Evolutionary conservation across 2,797 vertebrate genomes (phyloP), one percentile per base, ranked within the genome.

Genomic region (Danio kyathit): DNA sequence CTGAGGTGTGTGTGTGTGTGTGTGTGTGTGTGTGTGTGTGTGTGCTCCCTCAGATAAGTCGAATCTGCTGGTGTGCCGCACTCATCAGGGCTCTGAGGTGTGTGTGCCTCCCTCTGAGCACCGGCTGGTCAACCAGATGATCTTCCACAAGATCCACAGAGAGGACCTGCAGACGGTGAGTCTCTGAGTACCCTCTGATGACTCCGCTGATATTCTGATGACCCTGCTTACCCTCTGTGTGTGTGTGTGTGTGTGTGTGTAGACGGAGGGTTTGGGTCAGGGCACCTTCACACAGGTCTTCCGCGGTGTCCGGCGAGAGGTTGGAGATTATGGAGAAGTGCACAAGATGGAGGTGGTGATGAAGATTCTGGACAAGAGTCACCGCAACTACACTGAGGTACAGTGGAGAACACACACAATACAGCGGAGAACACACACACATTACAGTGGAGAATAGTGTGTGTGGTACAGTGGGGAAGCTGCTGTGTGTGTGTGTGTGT

Each of bases 201-300:
- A 16, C 49, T 44, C 11, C 13, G 10, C 49, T 51, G 3, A 10
- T 49, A 5, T 10, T 6, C 49, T 59, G 56, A 59, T 56, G 54
- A 11, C n/a, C n/a, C n/a, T n/a, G n/a, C n/a, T n/a, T n/a, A n/a
- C n/a, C n/a, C n/a, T n/a, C n/a, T n/a, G n/a, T n/a, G n/a, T n/a
- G n/a, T n/a, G 14, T 56, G 11, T 5, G 44, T 13, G 8, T 5
- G 49, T 51, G 8, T 51, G 11, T 29, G 82, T 85, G 52, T 74
- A 99, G 98, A 94, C 92, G 49, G 96, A 97, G 86, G 96, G 96
- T 86, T 92, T 99, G 87, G 98, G 98, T 41, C 97, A 98, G 90
- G 98, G 98, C 44, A 97, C 97, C 0, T 99, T 99, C 87, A 99
- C 97, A 12, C 99, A 98, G 92, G 96, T 99, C 88, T 98, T 97